Conservation (phyloP, 2,888 invertebrate species). For the Heteropelma amictum region DNA sequence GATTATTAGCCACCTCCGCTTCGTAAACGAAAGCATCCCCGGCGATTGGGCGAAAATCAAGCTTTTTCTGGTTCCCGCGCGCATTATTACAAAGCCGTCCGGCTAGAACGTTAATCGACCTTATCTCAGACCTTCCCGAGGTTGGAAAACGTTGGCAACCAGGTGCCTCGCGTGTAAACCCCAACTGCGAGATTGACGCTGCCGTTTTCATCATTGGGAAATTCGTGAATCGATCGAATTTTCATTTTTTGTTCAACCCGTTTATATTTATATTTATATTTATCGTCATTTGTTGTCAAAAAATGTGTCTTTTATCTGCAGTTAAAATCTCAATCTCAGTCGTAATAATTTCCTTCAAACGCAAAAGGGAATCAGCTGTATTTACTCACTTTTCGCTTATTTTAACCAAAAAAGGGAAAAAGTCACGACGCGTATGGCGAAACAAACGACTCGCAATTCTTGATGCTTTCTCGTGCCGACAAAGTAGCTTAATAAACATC, state of each 20-base stretch:
- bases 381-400: too few species aligned
- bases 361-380: too few species aligned
- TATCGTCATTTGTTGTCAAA: too few species aligned
- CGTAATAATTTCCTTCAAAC: too few species aligned
- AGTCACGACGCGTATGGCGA: too few species aligned
- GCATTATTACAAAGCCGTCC: constrained; percentile 83
- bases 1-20: constrained; percentile 79
- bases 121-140: constrained; percentile 92
- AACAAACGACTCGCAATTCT: too few species aligned
- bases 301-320: too few species aligned
- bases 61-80: constrained; percentile 88
- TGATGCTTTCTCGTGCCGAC: too few species aligned
- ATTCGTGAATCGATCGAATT: not conserved
- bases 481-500: too few species aligned
- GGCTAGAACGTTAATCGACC: constrained; percentile 84
- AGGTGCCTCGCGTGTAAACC: constrained; percentile 83
- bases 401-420: too few species aligned
- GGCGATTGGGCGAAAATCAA: constrained; percentile 78
- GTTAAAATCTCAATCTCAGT: too few species aligned
- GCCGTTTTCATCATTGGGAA: constrained; percentile 79
- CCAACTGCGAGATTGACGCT: constrained; percentile 88
- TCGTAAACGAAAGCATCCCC: constrained; percentile 78
- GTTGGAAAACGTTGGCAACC: constrained; percentile 79
- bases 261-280: not conserved
- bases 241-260: not conserved